Base-by-base conservation (phyloP, 1,140 invertebrate genomes). In the Plodia interpunctella region DNA sequence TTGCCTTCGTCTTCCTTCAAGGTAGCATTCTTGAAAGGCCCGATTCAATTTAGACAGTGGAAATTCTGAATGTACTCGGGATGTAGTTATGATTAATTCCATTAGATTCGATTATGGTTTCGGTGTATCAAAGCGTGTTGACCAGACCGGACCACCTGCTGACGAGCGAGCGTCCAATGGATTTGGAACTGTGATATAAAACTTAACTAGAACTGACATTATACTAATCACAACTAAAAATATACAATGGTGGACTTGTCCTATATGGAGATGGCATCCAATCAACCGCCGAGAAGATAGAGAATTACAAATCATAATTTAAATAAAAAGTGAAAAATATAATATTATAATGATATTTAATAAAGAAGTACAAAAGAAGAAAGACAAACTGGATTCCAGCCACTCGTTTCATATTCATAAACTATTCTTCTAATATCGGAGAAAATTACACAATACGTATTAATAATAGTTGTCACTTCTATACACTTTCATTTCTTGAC, bases 71-170 rank as follows among this genome's bases (percentile, higher is more conserved):
- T 50, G 68, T 60, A 57, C 53, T 55, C 59, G 63, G 61, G 74
- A 76, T 78, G 78, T 82, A 76, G 77, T 83, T 86, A 86, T 85
- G 83, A 88, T 88, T 87, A 83, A 86, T 87, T 87, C 74, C 73
- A 86, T 83, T 83, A 83, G 79, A 83, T 78, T 67, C 62, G 66
- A 66, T 71, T 75, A 77, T 76, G 82, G 76, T 72, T 80, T 86
- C 81, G 83, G 80, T 82, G 72, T 81, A 84, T 85, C 82, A 88
- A 83, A 86, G 80, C 77, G 80, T 83, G 79, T 84, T 83, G 80
- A 84, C 79, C 71, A 74, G 74, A 55, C 58, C 57, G 65, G 86
- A 82, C 86, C 86, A 75, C 86, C 86, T 83, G 83, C 81, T 78
- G 86, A 57, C 63, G 64, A 69, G 65, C 68, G 62, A 75, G 73